Base-by-base conservation (phyloP, 2,113 vertebrate genomes). In the Falco punctatus region DNA sequence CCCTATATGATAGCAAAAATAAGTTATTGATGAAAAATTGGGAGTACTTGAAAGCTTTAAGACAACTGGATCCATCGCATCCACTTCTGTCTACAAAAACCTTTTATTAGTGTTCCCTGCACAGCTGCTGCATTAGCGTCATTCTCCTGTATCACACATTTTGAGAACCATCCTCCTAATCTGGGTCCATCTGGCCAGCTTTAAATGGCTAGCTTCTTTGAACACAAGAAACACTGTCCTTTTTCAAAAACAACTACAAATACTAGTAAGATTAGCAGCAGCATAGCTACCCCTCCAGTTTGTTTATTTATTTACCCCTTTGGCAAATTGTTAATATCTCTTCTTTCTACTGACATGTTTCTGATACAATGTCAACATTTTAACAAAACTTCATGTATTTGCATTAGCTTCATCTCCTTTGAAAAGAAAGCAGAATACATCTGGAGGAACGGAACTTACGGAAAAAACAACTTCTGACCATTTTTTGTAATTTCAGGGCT, bases 31-130 rank as follows among this genome's bases (percentile, higher is more conserved):
- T 42, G 26, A 86, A 69, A 65, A 88, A 75, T 4, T n/a, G 22
- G n/a, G 62, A 80, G 62, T n/a, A 72, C 58, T 33, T 28, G 70
- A 82, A 70, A 93, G 73, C 85, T 66, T 74, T 74, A 70, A 81
- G 59, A 55, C 2, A 3, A 78, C 57, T 26, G 22, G 38, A 67
- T 64, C 52, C 62, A 64, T 38, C 11, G 19, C 7, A 87, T 21
- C 6, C 70, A 28, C 44, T 71, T 40, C 28, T 71, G 32, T 65
- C 71, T 44, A 22, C 22, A 59, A 84, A 67, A 38, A 1, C 32
- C 49, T 49, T 66, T 65, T 15, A 66, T 61, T 33, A 5, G 54
- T 10, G 67, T 3, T 80, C 72, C 62, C 72, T 44, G 83, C 0
- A 6, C 67, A 88, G 86, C 75, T 88, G 89, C 89, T 1, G 0